These are phyloP conservation scores for Macrotis lagotis DNA, from an alignment of 2,113 vertebrate genomes.

Conservation along the genomic window DNA sequence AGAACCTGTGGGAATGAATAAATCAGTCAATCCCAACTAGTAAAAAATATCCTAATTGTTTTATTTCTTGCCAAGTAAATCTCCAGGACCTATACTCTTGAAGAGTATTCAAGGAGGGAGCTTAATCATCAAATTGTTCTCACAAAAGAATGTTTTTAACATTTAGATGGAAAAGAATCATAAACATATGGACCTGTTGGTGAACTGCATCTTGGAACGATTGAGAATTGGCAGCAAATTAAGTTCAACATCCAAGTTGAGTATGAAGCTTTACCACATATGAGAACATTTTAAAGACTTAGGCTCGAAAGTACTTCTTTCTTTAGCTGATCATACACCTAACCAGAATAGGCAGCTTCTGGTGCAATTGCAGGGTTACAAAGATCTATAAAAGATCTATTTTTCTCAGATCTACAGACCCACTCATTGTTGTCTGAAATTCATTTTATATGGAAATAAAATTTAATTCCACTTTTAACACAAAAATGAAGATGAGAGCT, in stretches of 20 bases:
- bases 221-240: neutral
- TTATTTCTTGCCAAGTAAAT: conserved; percentile 13
- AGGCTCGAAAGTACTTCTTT: neutral
- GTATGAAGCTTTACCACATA: neutral
- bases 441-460: neutral
- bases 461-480: neutral
- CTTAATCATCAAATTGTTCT: conserved; percentile 37
- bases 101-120: conserved; percentile 7
- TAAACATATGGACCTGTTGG: conserved; percentile 4
- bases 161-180: neutral
- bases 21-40: neutral
- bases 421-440: neutral
- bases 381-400: neutral
- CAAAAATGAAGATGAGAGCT: neutral
- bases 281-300: neutral
- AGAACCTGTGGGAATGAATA: neutral
- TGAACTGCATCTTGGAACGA: neutral
- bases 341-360: conserved; percentile 4
- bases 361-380: neutral
- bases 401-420: neutral
- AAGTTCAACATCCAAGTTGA: conserved; percentile 8
- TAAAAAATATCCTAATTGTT: neutral
- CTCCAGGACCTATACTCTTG: neutral
- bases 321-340: neutral
- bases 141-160: conserved; percentile 37